Percentiles rank a stretch among this genome's conserved stretches.
Evolutionary conservation across 1,140 invertebrate genomes (phyloP).

Genomic region (Oedothorax gibbosus): DNA sequence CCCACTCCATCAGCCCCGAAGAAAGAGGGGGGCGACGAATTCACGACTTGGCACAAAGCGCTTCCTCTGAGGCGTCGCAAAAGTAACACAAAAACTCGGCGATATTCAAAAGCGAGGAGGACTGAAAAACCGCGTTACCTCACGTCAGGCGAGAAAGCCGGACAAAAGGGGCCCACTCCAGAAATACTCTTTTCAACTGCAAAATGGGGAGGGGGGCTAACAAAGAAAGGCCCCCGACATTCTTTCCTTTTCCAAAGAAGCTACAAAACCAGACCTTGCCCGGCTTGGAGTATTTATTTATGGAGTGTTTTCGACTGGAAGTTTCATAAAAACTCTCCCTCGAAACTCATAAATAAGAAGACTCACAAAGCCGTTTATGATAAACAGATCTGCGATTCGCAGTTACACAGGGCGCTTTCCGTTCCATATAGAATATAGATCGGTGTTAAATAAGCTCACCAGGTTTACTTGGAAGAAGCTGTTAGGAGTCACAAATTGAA

Average conservation of each 20-base stretch:
- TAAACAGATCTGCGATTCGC: slow-evolving; percentile 23
- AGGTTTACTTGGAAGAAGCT: too few relatives aligned
- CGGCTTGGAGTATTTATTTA: slow-evolving; percentile 30
- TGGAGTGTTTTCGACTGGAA: slow-evolving; percentile 26
- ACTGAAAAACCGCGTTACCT: slow-evolving; percentile 22
- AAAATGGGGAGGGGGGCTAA: neutral
- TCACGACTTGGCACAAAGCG: slow-evolving; percentile 28
- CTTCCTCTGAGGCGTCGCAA: slow-evolving; percentile 27
- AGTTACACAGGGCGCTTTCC: too few relatives aligned
- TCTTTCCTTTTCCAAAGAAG: neutral
- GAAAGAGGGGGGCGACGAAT: slow-evolving; percentile 12
- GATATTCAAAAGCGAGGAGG: slow-evolving; percentile 21
- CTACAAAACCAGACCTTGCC: neutral
- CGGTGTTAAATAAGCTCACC: too few relatives aligned
- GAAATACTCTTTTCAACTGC: slow-evolving; percentile 25
- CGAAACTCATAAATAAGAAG: slow-evolving; percentile 29
- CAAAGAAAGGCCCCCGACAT: neutral
- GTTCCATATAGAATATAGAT: too few relatives aligned
- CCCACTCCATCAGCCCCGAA: neutral
- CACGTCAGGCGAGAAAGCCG: slow-evolving; percentile 43
- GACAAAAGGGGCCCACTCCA: slow-evolving; percentile 40
- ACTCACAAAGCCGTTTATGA: slow-evolving; percentile 11
- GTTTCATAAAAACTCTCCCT: slow-evolving; percentile 21
- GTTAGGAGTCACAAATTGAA: too few relatives aligned
- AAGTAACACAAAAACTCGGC: neutral